phyloP scores from a whole-genome alignment of 2,888 invertebrate species.

The Watsonalla binaria region DNA sequence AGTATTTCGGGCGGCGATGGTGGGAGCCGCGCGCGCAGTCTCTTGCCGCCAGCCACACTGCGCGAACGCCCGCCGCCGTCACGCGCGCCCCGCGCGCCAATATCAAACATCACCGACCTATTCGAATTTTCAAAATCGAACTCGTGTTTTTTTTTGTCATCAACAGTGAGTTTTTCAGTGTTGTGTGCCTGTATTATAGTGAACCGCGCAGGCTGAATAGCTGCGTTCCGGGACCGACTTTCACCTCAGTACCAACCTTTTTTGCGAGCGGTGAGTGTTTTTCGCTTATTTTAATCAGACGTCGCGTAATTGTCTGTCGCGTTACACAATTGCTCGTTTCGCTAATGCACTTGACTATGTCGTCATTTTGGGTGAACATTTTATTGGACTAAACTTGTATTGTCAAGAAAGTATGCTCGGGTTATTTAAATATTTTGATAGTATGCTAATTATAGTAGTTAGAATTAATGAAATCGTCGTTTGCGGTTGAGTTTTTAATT shows the following conservation, averaged over 20 bases:
- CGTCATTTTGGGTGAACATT: slow-evolving; percentile 18
- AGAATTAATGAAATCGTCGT: slow-evolving; percentile 6
- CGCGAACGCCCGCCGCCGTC: slow-evolving; percentile 54
- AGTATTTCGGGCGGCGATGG: slow-evolving; percentile 64
- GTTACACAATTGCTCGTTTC: slow-evolving; percentile 51
- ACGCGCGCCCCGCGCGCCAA: slow-evolving; percentile 57
- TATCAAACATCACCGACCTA: slow-evolving; percentile 31
- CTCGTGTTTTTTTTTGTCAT: slow-evolving; percentile 41
- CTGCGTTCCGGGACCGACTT: slow-evolving; percentile 42
- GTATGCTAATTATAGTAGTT: slow-evolving; percentile 12
- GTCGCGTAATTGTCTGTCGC: slow-evolving; percentile 47
- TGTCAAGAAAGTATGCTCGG: slow-evolving; percentile 22
- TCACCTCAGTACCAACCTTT: slow-evolving; percentile 60
- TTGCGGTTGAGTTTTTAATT: slow-evolving; percentile 11
- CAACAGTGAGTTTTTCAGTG: slow-evolving; percentile 55
- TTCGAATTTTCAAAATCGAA: slow-evolving; percentile 33
- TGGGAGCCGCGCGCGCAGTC: slow-evolving; percentile 69
- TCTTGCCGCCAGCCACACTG: slow-evolving; percentile 63
- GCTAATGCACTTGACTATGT: slow-evolving; percentile 39
- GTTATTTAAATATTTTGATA: slow-evolving; percentile 10
- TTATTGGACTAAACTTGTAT: slow-evolving; percentile 5
- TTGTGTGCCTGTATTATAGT: slow-evolving; percentile 54
- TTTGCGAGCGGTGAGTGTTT: slow-evolving; percentile 70
- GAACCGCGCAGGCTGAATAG: slow-evolving; percentile 36
- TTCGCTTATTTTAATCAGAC: slow-evolving; percentile 57